phyloP scores from a whole-genome alignment of 2,888 invertebrate genomes.

The Metopia argyrocephala region DNA sequence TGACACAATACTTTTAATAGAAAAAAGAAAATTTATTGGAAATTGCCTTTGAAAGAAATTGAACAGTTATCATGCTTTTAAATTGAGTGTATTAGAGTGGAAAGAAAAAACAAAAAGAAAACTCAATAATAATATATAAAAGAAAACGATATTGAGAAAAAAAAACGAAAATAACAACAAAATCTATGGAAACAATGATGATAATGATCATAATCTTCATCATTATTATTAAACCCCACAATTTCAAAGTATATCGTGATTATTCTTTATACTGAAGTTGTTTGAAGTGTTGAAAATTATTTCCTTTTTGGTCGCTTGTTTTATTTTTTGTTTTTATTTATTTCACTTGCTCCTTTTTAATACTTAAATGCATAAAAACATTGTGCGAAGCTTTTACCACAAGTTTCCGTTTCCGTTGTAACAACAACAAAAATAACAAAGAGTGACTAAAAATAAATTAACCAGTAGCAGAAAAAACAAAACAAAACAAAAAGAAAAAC shows the following conservation, averaged over 20 bases:
- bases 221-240: not conserved
- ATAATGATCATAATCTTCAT: not conserved
- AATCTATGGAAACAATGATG: constrained; percentile 2
- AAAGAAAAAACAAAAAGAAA: constrained; percentile 22
- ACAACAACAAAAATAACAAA: constrained; percentile 1
- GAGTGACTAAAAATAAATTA: not conserved
- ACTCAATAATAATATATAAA: constrained; percentile 6
- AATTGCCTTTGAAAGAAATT: not conserved
- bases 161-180: constrained; percentile 28
- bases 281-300: constrained; percentile 61
- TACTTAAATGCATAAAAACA: constrained; percentile 29
- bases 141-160: constrained; percentile 7
- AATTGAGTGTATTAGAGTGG: constrained; percentile 28
- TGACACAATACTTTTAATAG: too few species aligned
- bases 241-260: too few species aligned
- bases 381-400: constrained; percentile 63
- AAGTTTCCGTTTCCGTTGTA: constrained; percentile 63
- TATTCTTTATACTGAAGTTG: constrained; percentile 10
- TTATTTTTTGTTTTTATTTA: not conserved
- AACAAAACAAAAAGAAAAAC: constrained; percentile 20
- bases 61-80: constrained; percentile 29
- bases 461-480: too few species aligned
- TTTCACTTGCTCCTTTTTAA: constrained; percentile 17
- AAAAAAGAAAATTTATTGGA: constrained; percentile 7
- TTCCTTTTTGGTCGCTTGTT: constrained; percentile 42